Percentiles rank a stretch among this genome's conserved stretches.
These are phyloP conservation scores for Liodrosophila aerea DNA, from an alignment of 2,888 invertebrate genomes.

Conservation along the genomic window DNA sequence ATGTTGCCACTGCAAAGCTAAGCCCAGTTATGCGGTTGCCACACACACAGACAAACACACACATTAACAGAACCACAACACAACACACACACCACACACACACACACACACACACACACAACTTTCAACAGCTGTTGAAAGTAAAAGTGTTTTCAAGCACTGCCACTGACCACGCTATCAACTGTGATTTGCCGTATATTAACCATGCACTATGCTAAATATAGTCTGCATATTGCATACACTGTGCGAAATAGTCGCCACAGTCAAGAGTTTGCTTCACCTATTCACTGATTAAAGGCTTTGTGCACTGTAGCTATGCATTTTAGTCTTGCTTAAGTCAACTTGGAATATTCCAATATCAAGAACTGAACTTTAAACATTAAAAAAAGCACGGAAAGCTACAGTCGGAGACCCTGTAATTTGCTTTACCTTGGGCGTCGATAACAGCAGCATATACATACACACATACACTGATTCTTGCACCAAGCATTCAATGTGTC, in stretches of 20 bases:
- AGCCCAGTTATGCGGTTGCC: slow-evolving; percentile 52
- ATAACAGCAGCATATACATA: too few species aligned
- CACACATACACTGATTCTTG: too few species aligned
- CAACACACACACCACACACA: slow-evolving; percentile 1
- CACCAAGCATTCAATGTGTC: too few species aligned
- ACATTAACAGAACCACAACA: slow-evolving; percentile 2
- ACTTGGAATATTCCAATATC: too few species aligned
- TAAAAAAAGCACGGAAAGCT: too few species aligned
- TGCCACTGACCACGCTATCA: slow-evolving; percentile 37
- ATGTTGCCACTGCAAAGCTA: slow-evolving; percentile 42
- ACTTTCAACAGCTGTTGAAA: slow-evolving; percentile 26
- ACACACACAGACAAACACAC: slow-evolving; percentile 20
- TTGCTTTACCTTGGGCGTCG: too few species aligned
- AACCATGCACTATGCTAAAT: neutral
- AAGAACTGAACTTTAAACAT: too few species aligned
- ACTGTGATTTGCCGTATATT: slow-evolving; percentile 25
- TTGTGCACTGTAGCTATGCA: too few species aligned
- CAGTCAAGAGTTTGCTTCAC: too few species aligned
- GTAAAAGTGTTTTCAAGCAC: slow-evolving; percentile 48
- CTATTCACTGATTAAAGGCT: too few species aligned
- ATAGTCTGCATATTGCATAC: neutral
- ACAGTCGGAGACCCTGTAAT: too few species aligned
- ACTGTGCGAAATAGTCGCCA: neutral
- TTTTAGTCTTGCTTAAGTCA: too few species aligned
- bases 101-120: slow-evolving; percentile 8